Percentiles rank a stretch among this genome's conserved stretches.
Evolutionary conservation across 2,113 vertebrate genomes (phyloP).

Genomic region (Gymnarchus niloticus): DNA sequence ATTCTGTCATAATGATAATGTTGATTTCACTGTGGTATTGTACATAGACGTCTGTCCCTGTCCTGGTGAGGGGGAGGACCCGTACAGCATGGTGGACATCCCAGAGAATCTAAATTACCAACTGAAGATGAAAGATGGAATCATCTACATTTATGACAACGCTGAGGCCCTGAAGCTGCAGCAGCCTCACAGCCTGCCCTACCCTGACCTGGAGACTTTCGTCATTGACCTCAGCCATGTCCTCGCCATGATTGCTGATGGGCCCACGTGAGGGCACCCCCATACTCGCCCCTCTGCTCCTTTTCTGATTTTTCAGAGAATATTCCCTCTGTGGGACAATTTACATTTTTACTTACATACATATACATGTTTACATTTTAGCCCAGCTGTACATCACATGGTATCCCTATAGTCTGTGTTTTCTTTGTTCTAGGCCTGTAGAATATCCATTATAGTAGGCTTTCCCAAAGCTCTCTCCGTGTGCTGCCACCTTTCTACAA

Average conservation of each 20-base stretch:
- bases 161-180: slow-evolving; percentile 64
- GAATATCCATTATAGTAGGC: background rate
- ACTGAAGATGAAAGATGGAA: slow-evolving; percentile 80
- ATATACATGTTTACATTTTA: background rate
- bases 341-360: background rate
- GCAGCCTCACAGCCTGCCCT: slow-evolving; percentile 77
- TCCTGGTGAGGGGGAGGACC: slow-evolving; percentile 73
- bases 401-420: background rate
- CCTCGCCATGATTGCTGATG: slow-evolving; percentile 88
- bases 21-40: background rate
- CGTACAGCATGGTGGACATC: slow-evolving; percentile 73
- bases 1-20: background rate
- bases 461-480: background rate
- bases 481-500: too few relatives aligned
- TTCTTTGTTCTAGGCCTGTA: background rate
- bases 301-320: too few relatives aligned
- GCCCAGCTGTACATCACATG: background rate
- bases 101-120: slow-evolving; percentile 82
- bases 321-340: background rate
- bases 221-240: slow-evolving; percentile 87
- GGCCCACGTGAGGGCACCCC: slow-evolving; percentile 74
- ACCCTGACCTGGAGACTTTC: slow-evolving; percentile 92
- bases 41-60: slow-evolving; percentile 72
- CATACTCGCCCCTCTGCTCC: background rate
- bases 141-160: slow-evolving; percentile 77